Evolutionary conservation across 2,888 invertebrate species (phyloP), one percentile per base, ranked within the genome.

Genomic region (Agonopterix arenella): DNA sequence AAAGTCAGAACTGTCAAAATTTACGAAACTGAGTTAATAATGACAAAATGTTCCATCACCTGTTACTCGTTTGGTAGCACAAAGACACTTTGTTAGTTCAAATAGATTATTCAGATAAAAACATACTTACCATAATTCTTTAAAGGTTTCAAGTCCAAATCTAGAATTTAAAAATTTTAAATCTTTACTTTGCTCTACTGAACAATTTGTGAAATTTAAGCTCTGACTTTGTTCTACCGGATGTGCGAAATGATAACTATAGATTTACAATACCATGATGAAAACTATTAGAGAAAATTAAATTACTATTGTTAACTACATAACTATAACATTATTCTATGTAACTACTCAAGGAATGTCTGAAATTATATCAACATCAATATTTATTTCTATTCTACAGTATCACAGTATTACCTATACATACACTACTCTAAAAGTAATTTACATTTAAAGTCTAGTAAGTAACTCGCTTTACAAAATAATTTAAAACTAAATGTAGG

Each of bases 221-320:
- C n/a, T n/a, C n/a, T n/a, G n/a, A n/a, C n/a, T n/a, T n/a, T n/a
- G n/a, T n/a, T n/a, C n/a, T n/a, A n/a, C n/a, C n/a, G n/a, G n/a
- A n/a, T n/a, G n/a, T n/a, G n/a, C n/a, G n/a, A 28, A 28, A 28
- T 28, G 28, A 74, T 73, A 73, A 74, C 28, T 28, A 40, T 40
- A 40, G 40, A 10, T n/a, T 40, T 40, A 55, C 48, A 40, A 46
- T 55, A 44, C 16, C 16, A 43, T 41, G 28, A 51, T n/a, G 36
- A 38, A 51, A 36, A 16, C n/a, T 36, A 46, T 36, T 10, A 18
- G 9, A 49, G n/a, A 48, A 49, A 45, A 11, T 28, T 45, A 16
- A 28, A 38, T 36, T 36, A 16, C 10, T 46, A 40, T 37, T 8
- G 9, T 28, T 16, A 46, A 11, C 10, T 37, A 11, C n/a, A 4